phyloP scores from a whole-genome alignment of 2,113 vertebrate species.

The Psilopsiagon aurifrons region DNA sequence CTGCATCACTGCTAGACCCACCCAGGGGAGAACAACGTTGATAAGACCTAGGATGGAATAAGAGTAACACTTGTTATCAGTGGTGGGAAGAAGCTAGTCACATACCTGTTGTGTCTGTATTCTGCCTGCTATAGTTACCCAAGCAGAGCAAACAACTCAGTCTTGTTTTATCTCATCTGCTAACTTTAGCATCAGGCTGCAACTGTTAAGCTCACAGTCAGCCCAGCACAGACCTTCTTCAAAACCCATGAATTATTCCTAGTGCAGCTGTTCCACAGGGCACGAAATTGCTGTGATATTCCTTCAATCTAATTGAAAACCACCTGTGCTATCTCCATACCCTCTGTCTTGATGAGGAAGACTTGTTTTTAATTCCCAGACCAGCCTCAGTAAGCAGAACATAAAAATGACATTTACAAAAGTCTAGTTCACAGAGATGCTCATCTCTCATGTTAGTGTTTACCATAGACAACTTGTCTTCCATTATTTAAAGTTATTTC shows the following conservation, averaged over 20 bases:
- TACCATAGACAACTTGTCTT: neutral
- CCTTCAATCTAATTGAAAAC: neutral
- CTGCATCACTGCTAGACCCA: neutral
- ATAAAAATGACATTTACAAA: neutral
- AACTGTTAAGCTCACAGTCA: neutral
- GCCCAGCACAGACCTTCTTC: neutral
- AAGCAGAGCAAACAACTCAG: neutral
- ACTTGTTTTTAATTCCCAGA: slow-evolving; percentile 19
- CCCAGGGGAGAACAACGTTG: neutral
- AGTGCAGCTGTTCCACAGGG: neutral
- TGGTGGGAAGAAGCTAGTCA: neutral
- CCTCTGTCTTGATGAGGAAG: neutral
- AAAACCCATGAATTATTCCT: neutral
- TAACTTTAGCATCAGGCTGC: neutral
- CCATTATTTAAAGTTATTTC: neutral
- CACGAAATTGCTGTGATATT: neutral
- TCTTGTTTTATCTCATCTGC: neutral
- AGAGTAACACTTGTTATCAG: neutral
- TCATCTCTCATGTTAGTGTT: neutral
- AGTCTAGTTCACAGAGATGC: neutral
- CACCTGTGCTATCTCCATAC: neutral
- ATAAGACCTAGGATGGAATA: neutral
- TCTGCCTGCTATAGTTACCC: neutral
- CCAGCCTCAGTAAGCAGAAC: neutral
- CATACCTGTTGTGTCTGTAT: neutral